Evolutionary conservation across 2,888 invertebrate species (phyloP).

Genomic region (Orchesella flavescens): DNA sequence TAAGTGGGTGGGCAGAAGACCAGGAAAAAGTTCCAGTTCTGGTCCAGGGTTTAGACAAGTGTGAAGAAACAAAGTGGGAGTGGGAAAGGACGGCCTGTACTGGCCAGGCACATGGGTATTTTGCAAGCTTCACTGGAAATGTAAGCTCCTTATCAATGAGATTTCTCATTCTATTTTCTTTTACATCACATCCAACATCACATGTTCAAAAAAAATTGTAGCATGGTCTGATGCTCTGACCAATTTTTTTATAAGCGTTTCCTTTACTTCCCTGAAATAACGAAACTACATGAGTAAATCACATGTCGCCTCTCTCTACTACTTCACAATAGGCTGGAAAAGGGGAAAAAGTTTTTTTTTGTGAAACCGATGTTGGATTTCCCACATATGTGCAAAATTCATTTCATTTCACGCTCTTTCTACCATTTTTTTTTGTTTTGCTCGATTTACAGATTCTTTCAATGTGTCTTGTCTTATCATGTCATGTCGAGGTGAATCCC

Average conservation of each 20-base stretch:
- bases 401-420: background rate
- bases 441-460: constrained; percentile 31
- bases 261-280: too few species aligned
- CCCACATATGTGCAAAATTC: constrained; percentile 22
- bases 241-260: too few species aligned
- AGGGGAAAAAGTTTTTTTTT: too few species aligned
- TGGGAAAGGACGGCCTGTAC: background rate
- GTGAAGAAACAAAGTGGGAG: too few species aligned
- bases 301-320: too few species aligned
- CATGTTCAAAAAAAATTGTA: background rate
- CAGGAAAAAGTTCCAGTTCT: too few species aligned
- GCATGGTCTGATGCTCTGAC: too few species aligned
- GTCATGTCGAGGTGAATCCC: constrained; percentile 19
- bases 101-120: background rate
- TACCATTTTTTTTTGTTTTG: constrained; percentile 11
- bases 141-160: constrained; percentile 7
- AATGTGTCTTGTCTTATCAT: constrained; percentile 31
- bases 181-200: background rate
- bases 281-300: too few species aligned
- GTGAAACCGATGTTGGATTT: constrained; percentile 14
- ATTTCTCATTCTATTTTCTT: too few species aligned
- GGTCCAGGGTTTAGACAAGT: too few species aligned
- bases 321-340: too few species aligned
- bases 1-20: too few species aligned
- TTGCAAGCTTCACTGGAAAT: background rate